Conservation (phyloP, 2,113 vertebrate species). For the Solea senegalensis region DNA sequence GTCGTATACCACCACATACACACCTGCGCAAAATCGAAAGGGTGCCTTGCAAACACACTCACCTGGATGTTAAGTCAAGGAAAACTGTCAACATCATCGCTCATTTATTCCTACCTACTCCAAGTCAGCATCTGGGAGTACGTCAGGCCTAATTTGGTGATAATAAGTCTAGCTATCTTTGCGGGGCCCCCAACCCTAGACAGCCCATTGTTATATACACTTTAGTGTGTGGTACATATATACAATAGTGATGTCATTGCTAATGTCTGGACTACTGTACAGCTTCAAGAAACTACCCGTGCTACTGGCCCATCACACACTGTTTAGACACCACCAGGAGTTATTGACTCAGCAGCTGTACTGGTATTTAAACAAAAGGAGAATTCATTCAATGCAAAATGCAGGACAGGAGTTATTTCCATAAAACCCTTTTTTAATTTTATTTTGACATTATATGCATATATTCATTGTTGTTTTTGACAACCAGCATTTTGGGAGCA, state of each 20-base stretch:
- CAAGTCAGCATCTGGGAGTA: conserved; percentile 42
- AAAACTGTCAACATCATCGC: conserved; percentile 11
- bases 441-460: neutral
- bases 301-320: conserved; percentile 24
- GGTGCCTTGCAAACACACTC: conserved; percentile 17
- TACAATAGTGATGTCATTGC: conserved; percentile 62
- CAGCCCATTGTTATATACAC: conserved; percentile 67
- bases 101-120: conserved; percentile 33
- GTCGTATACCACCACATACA: conserved; percentile 44
- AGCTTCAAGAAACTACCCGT: conserved; percentile 41
- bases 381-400: conserved; percentile 41
- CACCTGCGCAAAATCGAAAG: conserved; percentile 33
- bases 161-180: conserved; percentile 62
- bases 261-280: conserved; percentile 64
- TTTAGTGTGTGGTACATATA: conserved; percentile 48
- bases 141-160: conserved; percentile 78
- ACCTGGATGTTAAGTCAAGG: conserved; percentile 18
- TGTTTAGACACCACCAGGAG: conserved; percentile 60
- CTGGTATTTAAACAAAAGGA: conserved; percentile 56
- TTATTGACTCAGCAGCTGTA: conserved; percentile 39
- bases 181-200: conserved; percentile 48
- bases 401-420: conserved; percentile 4
- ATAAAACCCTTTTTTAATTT: neutral
- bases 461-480: conserved; percentile 6
- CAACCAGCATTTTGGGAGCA: neutral